Evolutionary conservation across 2,888 invertebrate genomes (phyloP), one percentile per base, ranked within the genome.

Genomic region (Melolontha melolontha): DNA sequence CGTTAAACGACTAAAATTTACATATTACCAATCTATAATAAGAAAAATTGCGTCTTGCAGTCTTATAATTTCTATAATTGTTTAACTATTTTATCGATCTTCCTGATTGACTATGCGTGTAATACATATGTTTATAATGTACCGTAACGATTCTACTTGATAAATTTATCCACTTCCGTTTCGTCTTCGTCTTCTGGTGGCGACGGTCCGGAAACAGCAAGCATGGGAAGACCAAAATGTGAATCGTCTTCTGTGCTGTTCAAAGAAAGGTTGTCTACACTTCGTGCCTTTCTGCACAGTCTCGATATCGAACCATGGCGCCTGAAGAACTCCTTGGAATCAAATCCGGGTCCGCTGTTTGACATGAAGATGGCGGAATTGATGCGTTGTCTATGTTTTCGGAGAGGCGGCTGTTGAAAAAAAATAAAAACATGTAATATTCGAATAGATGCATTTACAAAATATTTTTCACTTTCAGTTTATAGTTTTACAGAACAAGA

Each of bases 321-420:
- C 62, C 92, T 87, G 77, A 93, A 84, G 80, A 93, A 93, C 84
- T 93, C 93, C 77, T 92, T 89, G 70, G 92, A 91, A 78, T 93
- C 91, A 79, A 93, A 92, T 27, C 91, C 91, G 34, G 89, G 86
- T 0, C 91, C 90, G 76, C 91, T 91, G 72, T 90, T 90, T 63
- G 91, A 91, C 70, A 93, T 91, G 83, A 93, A 94, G 78, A 94
- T 93, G 75, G 94, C 94, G 69, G 94, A 94, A 82, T 94, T 94
- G 80, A 94, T 92, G 66, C 94, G 88, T 71, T 93, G 92, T 72
- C 94, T 87, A 74, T 86, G 87, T 76, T 52, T 68, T 57, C 59
- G 64, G 14, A 47, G 14, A 5, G 65, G 65, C 27, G 68, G 68
- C 68, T 68, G 44, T 63, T 22, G 47, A 14, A 67, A 67, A 12